Evolutionary conservation across 2,113 vertebrate genomes (phyloP), one percentile per base, ranked within the genome.

Genomic region (Leptobrachium leishanense): DNA sequence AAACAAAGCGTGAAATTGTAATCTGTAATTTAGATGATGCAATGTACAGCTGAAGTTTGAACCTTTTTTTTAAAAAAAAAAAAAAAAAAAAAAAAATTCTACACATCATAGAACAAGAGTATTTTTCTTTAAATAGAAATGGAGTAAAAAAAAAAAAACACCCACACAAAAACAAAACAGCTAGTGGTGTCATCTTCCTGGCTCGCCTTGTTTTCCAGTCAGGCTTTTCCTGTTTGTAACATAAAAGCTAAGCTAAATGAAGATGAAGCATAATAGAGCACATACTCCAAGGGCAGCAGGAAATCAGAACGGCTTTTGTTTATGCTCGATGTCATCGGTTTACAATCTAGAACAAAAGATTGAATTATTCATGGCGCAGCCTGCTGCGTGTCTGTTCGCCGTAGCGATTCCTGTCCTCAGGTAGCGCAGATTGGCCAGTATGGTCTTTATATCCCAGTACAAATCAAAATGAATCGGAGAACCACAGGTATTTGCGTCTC

Each of bases 201-300:
- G 6, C 11, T 50, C 7, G 15, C 75, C 8, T 59, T 76, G 65
- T 76, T 68, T 68, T 76, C 5, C 3, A 39, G 50, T 54, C 42
- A 10, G 15, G 40, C 7, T 44, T 65, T 44, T 70, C 65, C 75
- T 68, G 75, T 77, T 77, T 69, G 50, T 43, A 77, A 31, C 65
- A 7, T 0, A 42, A 75, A 42, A 15, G 43, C 46, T 67, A 12
- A 1, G 46, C 31, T 57, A n/a, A 20, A 64, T 39, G n/a, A 7
- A 12, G 53, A 76, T 67, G n/a, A 2, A 54, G n/a, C 13, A 55
- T 20, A 68, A 68, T 43, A 54, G 62, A 55, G 64, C 4, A 77
- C 13, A 4, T 20, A 31, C 5, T 66, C 75, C 75, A 62, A 70
- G 53, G n/a, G 8, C 10, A 2, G 53, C 68, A 78, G 76, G 76